Base-by-base conservation (phyloP, 1,140 invertebrate genomes). In the Tetramorium simillimum region DNA sequence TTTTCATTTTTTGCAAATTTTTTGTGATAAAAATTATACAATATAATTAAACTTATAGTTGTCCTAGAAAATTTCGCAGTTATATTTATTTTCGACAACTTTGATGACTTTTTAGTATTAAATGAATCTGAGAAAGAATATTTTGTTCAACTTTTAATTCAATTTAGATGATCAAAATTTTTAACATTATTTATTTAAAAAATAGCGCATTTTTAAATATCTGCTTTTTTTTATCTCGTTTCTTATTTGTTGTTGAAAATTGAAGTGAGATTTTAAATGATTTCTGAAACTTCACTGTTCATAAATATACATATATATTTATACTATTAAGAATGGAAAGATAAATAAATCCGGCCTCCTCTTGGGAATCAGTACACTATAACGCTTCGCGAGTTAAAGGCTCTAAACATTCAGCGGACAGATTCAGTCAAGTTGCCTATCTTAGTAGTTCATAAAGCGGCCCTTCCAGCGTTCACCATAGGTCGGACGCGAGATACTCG, bases 381-480 rank as follows among this genome's bases (percentile, higher is more conserved):
- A n/a, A 16, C 24, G 14, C 43, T 72, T 1, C 14, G 62, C 21
- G 58, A 43, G 21, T 63, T 63, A 78, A 46, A 49, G 5, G 14
- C 24, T 49, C 14, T 80, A 53, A 80, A 80, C 60, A 24, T 4
- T 40, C 18, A 16, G 16, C 46, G 14, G n/a, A 72, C 46, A 72
- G 43, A 24, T 76, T 67, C 18, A 18, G 21, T 67, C 24, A 18
- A 24, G 40, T 33, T 78, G 21, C 16, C 40, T 63, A n/a, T 80
- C 58, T 67, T 51, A 51, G 24, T 28, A 51, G 46, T 67, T 67
- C 62, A 51, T 67, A 81, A 81, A 70, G 21, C 16, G 33, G 21
- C 78, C 46, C 77, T 69, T 70, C 16, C 33, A 53, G 14, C 16
- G 16, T 58, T 46, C 21, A 6, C 24, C 58, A 43, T 49, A 43